These are phyloP conservation scores for Ctenopoma kingsleyae DNA, from an alignment of 2,797 vertebrate species.

Conservation along the genomic window DNA sequence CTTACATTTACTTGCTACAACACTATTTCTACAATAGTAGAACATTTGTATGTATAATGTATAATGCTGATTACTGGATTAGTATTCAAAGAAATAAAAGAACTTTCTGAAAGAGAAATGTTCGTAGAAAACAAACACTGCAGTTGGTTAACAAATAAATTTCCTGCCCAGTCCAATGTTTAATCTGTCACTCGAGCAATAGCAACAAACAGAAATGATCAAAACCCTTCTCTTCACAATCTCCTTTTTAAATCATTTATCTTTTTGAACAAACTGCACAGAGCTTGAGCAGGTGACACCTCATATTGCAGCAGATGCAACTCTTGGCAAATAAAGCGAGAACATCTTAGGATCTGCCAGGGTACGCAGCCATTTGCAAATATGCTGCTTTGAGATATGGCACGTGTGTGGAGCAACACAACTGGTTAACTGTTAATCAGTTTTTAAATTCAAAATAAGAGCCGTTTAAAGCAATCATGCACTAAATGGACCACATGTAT, in stretches of 20 bases:
- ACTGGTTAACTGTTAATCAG: slow-evolving; percentile 16
- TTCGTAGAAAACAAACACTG: too few relatives aligned
- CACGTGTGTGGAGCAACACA: slow-evolving; percentile 13
- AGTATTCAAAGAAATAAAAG: too few relatives aligned
- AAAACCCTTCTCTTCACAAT: too few relatives aligned
- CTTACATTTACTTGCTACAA: too few relatives aligned
- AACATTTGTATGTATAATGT: too few relatives aligned
- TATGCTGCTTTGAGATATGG: slow-evolving; percentile 32
- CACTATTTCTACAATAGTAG: too few relatives aligned
- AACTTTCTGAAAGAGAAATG: too few relatives aligned
- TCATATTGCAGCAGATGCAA: slow-evolving; percentile 39
- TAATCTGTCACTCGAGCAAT: too few relatives aligned
- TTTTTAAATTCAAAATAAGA: background rate
- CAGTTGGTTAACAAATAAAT: background rate
- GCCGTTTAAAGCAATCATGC: slow-evolving; percentile 8
- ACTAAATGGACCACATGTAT: background rate
- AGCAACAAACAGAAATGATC: background rate
- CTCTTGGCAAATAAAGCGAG: slow-evolving; percentile 31
- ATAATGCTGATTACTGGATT: too few relatives aligned
- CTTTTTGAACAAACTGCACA: slow-evolving; percentile 33
- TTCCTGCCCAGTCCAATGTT: too few relatives aligned
- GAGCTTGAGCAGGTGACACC: slow-evolving; percentile 35
- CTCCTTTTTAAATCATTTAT: background rate
- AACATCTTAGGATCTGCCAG: slow-evolving; percentile 19
- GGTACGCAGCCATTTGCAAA: slow-evolving; percentile 25